These are phyloP conservation scores for Zophobas atratus DNA, from an alignment of 1,140 invertebrate species.

Conservation along the genomic window DNA sequence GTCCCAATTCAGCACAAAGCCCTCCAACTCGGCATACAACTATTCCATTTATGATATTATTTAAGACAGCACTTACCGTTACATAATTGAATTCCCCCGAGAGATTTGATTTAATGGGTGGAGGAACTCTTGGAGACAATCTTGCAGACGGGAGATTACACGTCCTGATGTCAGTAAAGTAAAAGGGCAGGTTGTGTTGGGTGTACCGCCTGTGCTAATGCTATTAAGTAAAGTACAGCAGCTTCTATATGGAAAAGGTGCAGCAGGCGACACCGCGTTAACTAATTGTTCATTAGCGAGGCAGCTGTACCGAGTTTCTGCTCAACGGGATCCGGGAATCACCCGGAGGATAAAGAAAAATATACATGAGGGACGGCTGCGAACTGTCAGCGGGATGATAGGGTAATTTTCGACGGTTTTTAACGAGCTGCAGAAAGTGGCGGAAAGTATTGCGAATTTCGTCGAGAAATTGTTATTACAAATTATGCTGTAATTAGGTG, in stretches of 20 bases:
- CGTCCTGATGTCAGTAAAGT: slow-evolving; percentile 31
- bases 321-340: neutral
- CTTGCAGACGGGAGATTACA: slow-evolving; percentile 28
- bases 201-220: slow-evolving; percentile 13
- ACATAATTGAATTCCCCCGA: slow-evolving; percentile 23
- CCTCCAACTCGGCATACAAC: too few relatives aligned
- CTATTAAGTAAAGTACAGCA: slow-evolving; percentile 37
- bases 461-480: too few relatives aligned
- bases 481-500: too few relatives aligned
- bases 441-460: too few relatives aligned
- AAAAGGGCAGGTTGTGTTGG: slow-evolving; percentile 25
- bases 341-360: neutral
- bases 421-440: too few relatives aligned
- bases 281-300: slow-evolving; percentile 39
- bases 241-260: slow-evolving; percentile 17
- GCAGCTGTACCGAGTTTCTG: slow-evolving; percentile 13
- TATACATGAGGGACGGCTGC: neutral
- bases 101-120: slow-evolving; percentile 34
- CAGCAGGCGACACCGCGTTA: slow-evolving; percentile 16
- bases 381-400: too few relatives aligned
- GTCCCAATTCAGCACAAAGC: too few relatives aligned
- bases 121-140: slow-evolving; percentile 35
- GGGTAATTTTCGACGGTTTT: too few relatives aligned
- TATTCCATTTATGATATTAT: slow-evolving; percentile 3
- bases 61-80: slow-evolving; percentile 28